phyloP scores from a whole-genome alignment of 2,113 vertebrate genomes.

The Verasper variegatus region DNA sequence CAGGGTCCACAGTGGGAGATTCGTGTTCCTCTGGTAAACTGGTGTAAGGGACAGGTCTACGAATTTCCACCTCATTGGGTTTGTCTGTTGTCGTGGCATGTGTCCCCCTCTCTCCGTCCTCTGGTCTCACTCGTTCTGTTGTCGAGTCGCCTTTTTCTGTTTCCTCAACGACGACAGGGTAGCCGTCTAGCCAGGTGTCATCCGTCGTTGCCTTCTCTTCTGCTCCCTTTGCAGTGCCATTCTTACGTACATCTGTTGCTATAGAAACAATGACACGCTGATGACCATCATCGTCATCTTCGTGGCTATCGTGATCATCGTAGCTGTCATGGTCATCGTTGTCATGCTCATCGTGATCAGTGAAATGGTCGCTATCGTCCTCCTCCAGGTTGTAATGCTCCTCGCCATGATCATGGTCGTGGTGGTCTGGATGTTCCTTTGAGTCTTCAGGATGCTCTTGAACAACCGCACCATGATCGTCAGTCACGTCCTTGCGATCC shows the following conservation, averaged over 20 bases:
- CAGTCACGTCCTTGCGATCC: conserved; percentile 31
- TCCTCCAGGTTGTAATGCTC: conserved; percentile 4
- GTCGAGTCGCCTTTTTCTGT: conserved; percentile 75
- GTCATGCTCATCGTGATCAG: conserved; percentile 9
- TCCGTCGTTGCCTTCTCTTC: conserved; percentile 80
- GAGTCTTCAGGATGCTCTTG: conserved; percentile 29
- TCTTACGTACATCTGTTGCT: conserved; percentile 67
- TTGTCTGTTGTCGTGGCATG: conserved; percentile 65
- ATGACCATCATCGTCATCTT: conserved; percentile 35
- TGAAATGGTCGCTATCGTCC: conserved; percentile 4
- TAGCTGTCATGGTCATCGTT: conserved; percentile 32
- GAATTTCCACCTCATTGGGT: conserved; percentile 77
- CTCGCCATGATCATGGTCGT: conserved; percentile 19
- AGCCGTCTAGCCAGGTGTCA: conserved; percentile 91
- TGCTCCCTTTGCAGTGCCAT: conserved; percentile 68
- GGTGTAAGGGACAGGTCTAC: conserved; percentile 49
- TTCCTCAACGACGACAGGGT: conserved; percentile 85
- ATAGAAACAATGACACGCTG: conserved; percentile 55
- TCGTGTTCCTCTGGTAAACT: conserved; percentile 45
- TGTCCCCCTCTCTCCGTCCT: conserved; percentile 24
- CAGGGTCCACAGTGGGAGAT: conserved; percentile 42
- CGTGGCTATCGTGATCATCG: conserved; percentile 42
- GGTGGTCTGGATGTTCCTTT: conserved; percentile 33
- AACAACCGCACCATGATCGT: conserved; percentile 9
- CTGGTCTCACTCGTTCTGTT: conserved; percentile 52